Base-by-base conservation (phyloP, 2,113 vertebrate species). In the Sapajus apella region DNA sequence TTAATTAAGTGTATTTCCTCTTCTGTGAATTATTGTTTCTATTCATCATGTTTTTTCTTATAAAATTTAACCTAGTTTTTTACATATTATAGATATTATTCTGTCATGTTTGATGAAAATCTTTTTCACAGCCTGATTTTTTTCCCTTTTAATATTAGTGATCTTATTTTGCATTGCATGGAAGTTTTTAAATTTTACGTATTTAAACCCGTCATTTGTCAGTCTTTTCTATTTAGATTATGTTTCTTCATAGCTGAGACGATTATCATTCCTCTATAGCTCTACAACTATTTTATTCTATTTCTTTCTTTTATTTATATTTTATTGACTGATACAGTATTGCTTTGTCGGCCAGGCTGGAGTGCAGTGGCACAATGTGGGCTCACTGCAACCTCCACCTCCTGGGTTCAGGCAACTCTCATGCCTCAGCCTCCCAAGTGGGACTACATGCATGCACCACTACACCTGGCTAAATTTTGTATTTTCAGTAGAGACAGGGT, bases 101-200 rank as follows among this genome's bases (percentile, higher is more conserved):
- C 80, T 97, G 93, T 79, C 52, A 75, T 75, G 68, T 52, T 96
- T 93, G 37, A 93, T 94, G 94, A 76, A 97, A 82, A 86, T 90
- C 76, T 94, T 97, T 76, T 45, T 77, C 85, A 92, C 56, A 52
- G 77, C 0, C 45, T 76, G 17, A 77, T 56, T 56, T 73, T 87
- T 79, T 66, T 10, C 55, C 55, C 58, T 88, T 92, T 94, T 82
- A 88, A 72, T 73, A n/a, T 68, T 68, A 72, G 52, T 30, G 47
- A 88, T 86, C 52, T 91, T 90, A 64, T 72, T 97, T 95, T 95
- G 85, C 50, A 77, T n/a, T 93, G 23, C 77, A 50, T 81, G 20
- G 40, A 32, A 94, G 77, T 93, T 92, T 96, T 55, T 11, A 84
- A 84, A 52, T 76, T 96, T 93, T 88, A 16, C 50, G 55, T 91